Percentiles rank a stretch among this genome's conserved stretches.
phyloP scores from a whole-genome alignment of 2,113 vertebrate species.

The Hiodon alosoides region DNA sequence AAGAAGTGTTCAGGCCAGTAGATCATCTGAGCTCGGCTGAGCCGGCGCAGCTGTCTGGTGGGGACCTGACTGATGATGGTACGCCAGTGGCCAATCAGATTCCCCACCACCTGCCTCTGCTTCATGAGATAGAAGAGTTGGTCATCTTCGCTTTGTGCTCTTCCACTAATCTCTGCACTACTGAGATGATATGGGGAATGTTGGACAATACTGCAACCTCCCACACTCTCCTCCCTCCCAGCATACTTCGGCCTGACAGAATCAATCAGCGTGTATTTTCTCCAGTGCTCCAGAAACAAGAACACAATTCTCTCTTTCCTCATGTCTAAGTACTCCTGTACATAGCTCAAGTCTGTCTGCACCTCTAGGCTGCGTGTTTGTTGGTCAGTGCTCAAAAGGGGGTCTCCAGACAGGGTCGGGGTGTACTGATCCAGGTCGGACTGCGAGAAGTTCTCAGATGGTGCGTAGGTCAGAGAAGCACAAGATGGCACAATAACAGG shows the following conservation, averaged over 20 bases:
- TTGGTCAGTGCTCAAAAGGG: slow-evolving; percentile 60
- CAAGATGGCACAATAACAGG: slow-evolving; percentile 47
- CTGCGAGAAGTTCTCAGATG: slow-evolving; percentile 41
- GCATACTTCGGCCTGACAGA: slow-evolving; percentile 55
- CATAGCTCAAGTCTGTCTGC: slow-evolving; percentile 66
- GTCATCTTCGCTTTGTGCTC: slow-evolving; percentile 60
- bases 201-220: slow-evolving; percentile 29
- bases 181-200: slow-evolving; percentile 24
- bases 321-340: slow-evolving; percentile 72
- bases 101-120: slow-evolving; percentile 78
- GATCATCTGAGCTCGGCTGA: slow-evolving; percentile 70
- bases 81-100: slow-evolving; percentile 83
- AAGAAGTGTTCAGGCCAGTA: slow-evolving; percentile 96
- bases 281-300: slow-evolving; percentile 91
- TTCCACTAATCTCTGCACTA: slow-evolving; percentile 33
- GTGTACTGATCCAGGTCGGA: slow-evolving; percentile 49
- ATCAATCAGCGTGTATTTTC: slow-evolving; percentile 72
- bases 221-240: slow-evolving; percentile 40
- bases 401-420: slow-evolving; percentile 43
- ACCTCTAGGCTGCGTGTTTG: slow-evolving; percentile 60
- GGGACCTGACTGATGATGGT: slow-evolving; percentile 78
- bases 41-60: slow-evolving; percentile 63
- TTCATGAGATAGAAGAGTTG: slow-evolving; percentile 78
- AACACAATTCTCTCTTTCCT: slow-evolving; percentile 84
- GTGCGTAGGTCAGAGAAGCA: slow-evolving; percentile 44